These are phyloP conservation scores for Cheilosia variabilis DNA, from an alignment of 2,888 invertebrate genomes.

Conservation along the genomic window DNA sequence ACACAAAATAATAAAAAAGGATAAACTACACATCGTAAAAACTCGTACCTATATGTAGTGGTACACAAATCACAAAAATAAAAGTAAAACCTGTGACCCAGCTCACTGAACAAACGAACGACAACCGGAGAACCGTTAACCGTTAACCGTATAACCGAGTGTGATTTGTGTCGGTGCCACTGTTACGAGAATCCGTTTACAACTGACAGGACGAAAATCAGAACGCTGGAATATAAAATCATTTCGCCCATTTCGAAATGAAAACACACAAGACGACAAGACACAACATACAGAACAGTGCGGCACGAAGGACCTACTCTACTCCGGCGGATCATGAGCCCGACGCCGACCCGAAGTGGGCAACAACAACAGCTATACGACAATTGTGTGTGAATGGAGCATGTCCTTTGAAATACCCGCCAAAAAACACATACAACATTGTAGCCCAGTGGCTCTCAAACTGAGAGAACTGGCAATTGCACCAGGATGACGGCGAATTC, in stretches of 20 bases:
- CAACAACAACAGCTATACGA: constrained; percentile 18
- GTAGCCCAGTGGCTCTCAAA: constrained; percentile 36
- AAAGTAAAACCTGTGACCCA: constrained; percentile 22
- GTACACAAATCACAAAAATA: constrained; percentile 45
- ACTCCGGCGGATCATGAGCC: constrained; percentile 42
- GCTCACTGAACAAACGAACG: constrained; percentile 57
- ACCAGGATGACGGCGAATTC: constrained; percentile 32
- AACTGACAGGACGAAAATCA: constrained; percentile 75
- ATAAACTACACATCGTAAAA: constrained; percentile 31
- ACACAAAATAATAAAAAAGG: constrained; percentile 39
- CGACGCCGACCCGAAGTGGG: constrained; percentile 30
- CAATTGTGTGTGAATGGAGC: constrained; percentile 57
- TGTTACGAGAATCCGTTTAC: constrained; percentile 75
- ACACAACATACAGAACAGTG: constrained; percentile 9
- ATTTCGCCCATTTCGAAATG: constrained; percentile 72
- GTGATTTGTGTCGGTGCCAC: constrained; percentile 68
- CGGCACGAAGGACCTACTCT: constrained; percentile 43
- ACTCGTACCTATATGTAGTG: constrained; percentile 38
- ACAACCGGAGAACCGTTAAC: constrained; percentile 39
- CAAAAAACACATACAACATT: constrained; percentile 64
- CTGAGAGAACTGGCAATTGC: constrained; percentile 16
- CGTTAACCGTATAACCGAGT: constrained; percentile 16
- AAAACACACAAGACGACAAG: constrained; percentile 32
- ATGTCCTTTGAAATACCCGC: constrained; percentile 69
- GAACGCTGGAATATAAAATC: constrained; percentile 75